Conservation (phyloP, 1,140 invertebrate genomes). For the Ruditapes philippinarum region DNA sequence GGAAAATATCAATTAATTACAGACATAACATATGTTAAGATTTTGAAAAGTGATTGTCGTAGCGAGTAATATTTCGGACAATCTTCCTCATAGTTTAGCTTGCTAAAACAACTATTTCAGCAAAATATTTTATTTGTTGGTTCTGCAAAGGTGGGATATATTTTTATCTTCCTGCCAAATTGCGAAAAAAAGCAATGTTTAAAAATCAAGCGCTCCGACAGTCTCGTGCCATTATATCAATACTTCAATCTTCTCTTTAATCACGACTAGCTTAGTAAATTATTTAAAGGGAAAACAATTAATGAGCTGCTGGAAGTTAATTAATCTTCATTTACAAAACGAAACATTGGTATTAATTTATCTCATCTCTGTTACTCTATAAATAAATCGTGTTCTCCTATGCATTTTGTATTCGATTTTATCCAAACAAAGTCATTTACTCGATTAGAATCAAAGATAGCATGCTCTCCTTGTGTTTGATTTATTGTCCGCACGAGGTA, state of each 20-base stretch:
- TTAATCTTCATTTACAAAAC: conserved; percentile 61
- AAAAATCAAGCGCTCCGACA: background rate
- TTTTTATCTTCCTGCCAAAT: too few species aligned
- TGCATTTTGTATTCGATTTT: conserved; percentile 38
- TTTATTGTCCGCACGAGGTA: background rate
- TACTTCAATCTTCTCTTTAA: conserved; percentile 24
- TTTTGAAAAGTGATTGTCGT: too few species aligned
- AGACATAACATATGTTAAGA: too few species aligned
- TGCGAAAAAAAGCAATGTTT: too few species aligned
- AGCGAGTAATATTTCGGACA: too few species aligned
- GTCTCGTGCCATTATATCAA: background rate
- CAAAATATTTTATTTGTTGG: too few species aligned
- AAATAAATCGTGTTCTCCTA: conserved; percentile 35
- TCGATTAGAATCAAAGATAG: conserved; percentile 1
- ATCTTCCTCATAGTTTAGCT: too few species aligned
- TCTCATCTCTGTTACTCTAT: conserved; percentile 23
- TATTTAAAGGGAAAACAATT: conserved; percentile 39
- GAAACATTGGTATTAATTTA: conserved; percentile 49
- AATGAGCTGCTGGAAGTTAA: conserved; percentile 36
- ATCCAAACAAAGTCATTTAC: conserved; percentile 35
- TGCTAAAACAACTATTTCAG: too few species aligned
- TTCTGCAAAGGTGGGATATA: too few species aligned
- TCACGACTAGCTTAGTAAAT: background rate
- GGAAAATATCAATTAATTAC: too few species aligned
- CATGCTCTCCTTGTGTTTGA: background rate